Conservation (phyloP, 2,797 vertebrate species). For the Percopsis omiscomaycus region DNA sequence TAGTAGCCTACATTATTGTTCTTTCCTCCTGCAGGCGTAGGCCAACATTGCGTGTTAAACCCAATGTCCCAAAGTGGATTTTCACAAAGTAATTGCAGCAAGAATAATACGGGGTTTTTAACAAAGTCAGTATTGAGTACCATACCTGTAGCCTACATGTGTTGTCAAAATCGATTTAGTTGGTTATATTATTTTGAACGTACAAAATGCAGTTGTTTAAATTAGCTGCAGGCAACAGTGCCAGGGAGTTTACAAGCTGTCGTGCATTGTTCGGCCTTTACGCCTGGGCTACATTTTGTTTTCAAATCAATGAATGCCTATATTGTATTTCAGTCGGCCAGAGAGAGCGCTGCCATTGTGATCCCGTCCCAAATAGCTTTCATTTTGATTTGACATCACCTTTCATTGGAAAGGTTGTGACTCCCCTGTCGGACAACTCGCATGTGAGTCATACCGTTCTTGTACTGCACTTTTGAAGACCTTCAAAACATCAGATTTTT, state of each 20-base stretch:
- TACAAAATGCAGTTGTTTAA: no score
- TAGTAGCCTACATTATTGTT: no score
- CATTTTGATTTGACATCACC: conserved; percentile 44
- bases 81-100: no score
- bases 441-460: conserved; percentile 3
- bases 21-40: no score
- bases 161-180: no score
- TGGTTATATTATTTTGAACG: no score
- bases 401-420: conserved; percentile 39
- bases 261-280: conserved; percentile 21
- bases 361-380: conserved; percentile 3
- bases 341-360: conserved; percentile 23
- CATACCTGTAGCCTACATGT: no score
- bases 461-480: conserved; percentile 29
- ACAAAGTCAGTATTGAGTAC: no score
- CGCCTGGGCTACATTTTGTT: conserved; percentile 28
- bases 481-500: conserved; percentile 26
- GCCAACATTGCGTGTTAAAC: no score
- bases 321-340: conserved; percentile 17
- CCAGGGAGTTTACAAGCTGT: conserved; percentile 11
- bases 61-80: no score
- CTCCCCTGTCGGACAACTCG: conserved; percentile 27
- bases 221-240: no score
- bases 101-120: no score
- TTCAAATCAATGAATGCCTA: conserved; percentile 21